Conservation (phyloP, 2,797 vertebrate species). For the Pseudochirops corinnae region DNA sequence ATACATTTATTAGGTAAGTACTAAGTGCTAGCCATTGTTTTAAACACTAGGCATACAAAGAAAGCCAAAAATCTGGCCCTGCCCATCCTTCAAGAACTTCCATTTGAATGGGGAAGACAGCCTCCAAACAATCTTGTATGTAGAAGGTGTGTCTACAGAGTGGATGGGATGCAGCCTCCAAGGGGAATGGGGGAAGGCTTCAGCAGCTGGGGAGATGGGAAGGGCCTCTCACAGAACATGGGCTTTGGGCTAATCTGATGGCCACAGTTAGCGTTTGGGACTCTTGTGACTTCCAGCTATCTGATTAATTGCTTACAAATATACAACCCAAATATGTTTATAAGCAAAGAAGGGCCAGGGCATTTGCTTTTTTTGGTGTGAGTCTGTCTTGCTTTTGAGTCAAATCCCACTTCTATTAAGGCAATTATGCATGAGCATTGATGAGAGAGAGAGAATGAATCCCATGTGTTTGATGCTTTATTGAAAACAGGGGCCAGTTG, state of each 20-base stretch:
- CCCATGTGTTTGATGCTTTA: conserved; percentile 64
- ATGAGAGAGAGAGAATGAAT: conserved; percentile 37
- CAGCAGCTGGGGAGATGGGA: not conserved
- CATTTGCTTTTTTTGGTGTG: conserved; percentile 51
- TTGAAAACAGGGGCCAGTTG: conserved; percentile 72
- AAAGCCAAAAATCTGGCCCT: not conserved
- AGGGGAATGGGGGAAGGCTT: not conserved
- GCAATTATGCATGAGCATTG: conserved; percentile 46
- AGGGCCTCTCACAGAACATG: not conserved
- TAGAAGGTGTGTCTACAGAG: not conserved
- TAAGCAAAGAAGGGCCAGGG: conserved; percentile 37
- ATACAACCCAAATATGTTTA: not conserved
- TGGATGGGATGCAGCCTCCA: not conserved
- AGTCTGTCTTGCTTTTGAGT: conserved; percentile 53
- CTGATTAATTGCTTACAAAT: not conserved
- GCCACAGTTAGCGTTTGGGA: not conserved
- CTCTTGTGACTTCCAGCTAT: not conserved
- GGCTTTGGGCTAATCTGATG: not conserved
- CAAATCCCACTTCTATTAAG: conserved; percentile 54
- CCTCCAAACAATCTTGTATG: not conserved
- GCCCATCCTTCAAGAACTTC: not conserved
- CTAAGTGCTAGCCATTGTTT: not conserved
- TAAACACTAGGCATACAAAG: not conserved
- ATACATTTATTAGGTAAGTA: not conserved
- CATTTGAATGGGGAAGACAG: not conserved